phyloP scores from a whole-genome alignment of 2,797 vertebrate species.

The Gymnodraco acuticeps region DNA sequence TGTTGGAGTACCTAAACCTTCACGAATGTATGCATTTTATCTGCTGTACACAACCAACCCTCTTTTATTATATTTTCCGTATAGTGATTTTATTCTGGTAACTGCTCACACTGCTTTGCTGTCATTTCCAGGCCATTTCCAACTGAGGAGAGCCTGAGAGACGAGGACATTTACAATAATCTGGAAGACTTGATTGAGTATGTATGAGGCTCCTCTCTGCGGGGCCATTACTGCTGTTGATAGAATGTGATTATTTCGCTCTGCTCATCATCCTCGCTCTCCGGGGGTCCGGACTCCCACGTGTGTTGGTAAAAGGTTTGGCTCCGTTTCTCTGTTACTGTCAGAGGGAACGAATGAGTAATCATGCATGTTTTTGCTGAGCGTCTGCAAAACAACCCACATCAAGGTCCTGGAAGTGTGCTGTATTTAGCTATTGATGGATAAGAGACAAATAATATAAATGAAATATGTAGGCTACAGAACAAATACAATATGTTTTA shows the following conservation, averaged over 20 bases:
- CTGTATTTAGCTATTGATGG: constrained; percentile 19
- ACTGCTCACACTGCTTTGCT: constrained; percentile 37
- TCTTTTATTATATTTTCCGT: constrained; percentile 3
- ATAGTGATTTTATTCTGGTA: background rate
- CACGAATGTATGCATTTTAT: background rate
- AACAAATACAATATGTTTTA: constrained; percentile 1
- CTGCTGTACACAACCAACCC: background rate
- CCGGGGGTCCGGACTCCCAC: constrained; percentile 65
- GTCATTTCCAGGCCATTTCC: constrained; percentile 89
- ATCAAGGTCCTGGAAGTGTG: constrained; percentile 27
- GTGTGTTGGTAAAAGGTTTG: constrained; percentile 62
- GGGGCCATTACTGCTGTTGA: constrained; percentile 47
- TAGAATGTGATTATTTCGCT: constrained; percentile 57
- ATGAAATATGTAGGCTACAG: background rate
- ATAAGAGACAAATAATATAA: background rate
- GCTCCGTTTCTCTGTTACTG: constrained; percentile 55
- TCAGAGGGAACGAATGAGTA: constrained; percentile 73
- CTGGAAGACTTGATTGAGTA: constrained; percentile 96
- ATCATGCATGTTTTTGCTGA: constrained; percentile 55
- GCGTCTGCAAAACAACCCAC: constrained; percentile 49
- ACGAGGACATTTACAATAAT: constrained; percentile 93
- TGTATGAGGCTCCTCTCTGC: constrained; percentile 70
- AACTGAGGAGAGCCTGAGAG: constrained; percentile 89
- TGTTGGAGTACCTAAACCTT: background rate
- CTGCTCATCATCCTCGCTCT: constrained; percentile 58